phyloP scores from a whole-genome alignment of 2,888 invertebrate genomes.

The Protonemura montana region DNA sequence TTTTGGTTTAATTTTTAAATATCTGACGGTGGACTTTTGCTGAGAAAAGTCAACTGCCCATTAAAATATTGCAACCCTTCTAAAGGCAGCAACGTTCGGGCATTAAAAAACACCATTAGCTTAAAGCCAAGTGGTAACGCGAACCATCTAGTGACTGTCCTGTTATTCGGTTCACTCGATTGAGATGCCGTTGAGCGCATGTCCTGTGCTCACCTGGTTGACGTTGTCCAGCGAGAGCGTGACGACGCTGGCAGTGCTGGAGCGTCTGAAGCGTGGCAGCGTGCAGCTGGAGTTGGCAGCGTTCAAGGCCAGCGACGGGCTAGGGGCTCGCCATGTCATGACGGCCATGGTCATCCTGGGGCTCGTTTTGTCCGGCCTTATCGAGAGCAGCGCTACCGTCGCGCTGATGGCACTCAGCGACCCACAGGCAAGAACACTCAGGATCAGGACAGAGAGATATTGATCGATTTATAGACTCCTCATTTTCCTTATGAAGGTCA shows the following conservation, averaged over 20 bases:
- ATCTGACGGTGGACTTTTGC: too few relatives aligned
- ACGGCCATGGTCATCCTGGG: constrained; percentile 64
- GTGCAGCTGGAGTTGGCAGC: constrained; percentile 64
- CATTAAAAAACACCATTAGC: too few relatives aligned
- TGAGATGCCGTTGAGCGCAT: neutral
- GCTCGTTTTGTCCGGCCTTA: constrained; percentile 65
- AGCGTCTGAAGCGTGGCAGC: constrained; percentile 60
- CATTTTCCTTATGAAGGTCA: too few relatives aligned
- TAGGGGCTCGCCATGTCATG: constrained; percentile 62
- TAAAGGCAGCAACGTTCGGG: too few relatives aligned
- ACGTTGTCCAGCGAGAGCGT: constrained; percentile 7
- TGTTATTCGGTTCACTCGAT: too few relatives aligned
- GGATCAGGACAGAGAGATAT: too few relatives aligned
- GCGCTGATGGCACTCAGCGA: constrained; percentile 61
- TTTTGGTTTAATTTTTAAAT: too few relatives aligned
- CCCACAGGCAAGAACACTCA: constrained; percentile 54
- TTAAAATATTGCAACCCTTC: too few relatives aligned
- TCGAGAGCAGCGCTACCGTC: constrained; percentile 66
- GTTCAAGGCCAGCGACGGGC: constrained; percentile 63
- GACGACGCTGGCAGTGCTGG: constrained; percentile 43
- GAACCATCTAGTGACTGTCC: too few relatives aligned
- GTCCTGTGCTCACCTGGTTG: neutral
- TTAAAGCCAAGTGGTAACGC: too few relatives aligned
- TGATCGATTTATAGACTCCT: too few relatives aligned
- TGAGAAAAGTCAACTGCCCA: too few relatives aligned